Evolutionary conservation across 2,888 invertebrate species (phyloP).

Genomic region (Labia minor): DNA sequence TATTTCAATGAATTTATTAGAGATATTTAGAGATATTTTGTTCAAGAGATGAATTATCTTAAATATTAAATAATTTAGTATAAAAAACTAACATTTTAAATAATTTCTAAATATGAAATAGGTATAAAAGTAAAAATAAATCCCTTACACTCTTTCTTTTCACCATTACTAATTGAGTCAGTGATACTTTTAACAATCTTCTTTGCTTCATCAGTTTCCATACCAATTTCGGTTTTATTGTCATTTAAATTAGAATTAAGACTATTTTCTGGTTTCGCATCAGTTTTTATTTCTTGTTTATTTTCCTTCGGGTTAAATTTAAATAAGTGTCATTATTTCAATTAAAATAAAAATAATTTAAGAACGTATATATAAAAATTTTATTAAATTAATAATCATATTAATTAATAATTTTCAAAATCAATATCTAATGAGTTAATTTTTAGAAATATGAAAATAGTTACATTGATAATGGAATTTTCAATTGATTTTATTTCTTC

Average conservation of each 20-base stretch:
- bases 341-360: background rate
- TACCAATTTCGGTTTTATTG: conserved; percentile 27
- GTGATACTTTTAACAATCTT: conserved; percentile 84
- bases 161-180: conserved; percentile 62
- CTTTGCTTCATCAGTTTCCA: conserved; percentile 76
- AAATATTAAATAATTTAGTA: background rate
- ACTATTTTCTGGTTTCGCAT: conserved; percentile 29
- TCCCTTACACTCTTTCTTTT: conserved; percentile 39
- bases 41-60: conserved; percentile 14
- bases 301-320: conserved; percentile 22
- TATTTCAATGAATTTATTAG: background rate
- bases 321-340: too few species aligned
- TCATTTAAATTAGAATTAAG: conserved; percentile 17
- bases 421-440: too few species aligned
- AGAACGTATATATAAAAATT: background rate
- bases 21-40: background rate
- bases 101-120: conserved; percentile 29
- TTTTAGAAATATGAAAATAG: background rate
- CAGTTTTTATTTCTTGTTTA: conserved; percentile 25
- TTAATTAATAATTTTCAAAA: too few species aligned
- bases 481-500: too few species aligned
- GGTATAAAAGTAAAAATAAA: background rate
- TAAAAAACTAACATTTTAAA: background rate
- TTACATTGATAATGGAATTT: conserved; percentile 32
- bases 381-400: too few species aligned